phyloP scores from a whole-genome alignment of 2,113 vertebrate species.

The Mobula hypostoma region DNA sequence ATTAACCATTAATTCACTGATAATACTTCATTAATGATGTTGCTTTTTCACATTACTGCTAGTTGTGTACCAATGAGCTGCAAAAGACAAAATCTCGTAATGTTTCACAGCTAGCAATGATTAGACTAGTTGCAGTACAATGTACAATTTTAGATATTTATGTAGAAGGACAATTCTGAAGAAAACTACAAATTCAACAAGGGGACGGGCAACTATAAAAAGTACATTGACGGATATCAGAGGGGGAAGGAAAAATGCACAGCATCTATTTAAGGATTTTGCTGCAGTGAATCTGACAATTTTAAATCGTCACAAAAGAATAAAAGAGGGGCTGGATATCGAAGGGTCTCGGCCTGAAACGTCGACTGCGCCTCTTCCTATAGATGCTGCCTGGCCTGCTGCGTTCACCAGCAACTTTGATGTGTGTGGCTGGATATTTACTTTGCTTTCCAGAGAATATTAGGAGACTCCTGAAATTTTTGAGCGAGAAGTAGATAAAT shows the following conservation, averaged over 20 bases:
- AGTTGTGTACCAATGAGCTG: not conserved
- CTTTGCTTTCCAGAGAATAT: not conserved
- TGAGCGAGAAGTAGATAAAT: not conserved
- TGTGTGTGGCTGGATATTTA: not conserved
- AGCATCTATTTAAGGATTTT: not conserved
- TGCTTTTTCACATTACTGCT: not conserved
- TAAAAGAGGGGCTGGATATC: not conserved
- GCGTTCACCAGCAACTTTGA: no score
- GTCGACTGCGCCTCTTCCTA: no score
- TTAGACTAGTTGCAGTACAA: not conserved
- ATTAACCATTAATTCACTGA: slow-evolving; percentile 9
- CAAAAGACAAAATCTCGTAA: not conserved
- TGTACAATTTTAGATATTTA: not conserved
- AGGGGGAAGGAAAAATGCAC: not conserved
- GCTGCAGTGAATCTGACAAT: not conserved
- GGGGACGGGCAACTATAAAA: not conserved
- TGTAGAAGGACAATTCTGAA: not conserved
- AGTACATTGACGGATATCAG: no score
- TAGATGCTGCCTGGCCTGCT: no score
- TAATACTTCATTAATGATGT: not conserved
- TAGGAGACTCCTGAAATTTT: not conserved
- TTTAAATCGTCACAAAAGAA: not conserved
- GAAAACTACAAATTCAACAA: no score
- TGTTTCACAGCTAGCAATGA: not conserved
- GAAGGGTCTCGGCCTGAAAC: no score